Conservation (phyloP, 2,113 vertebrate species). For the Pithys albifrons region DNA sequence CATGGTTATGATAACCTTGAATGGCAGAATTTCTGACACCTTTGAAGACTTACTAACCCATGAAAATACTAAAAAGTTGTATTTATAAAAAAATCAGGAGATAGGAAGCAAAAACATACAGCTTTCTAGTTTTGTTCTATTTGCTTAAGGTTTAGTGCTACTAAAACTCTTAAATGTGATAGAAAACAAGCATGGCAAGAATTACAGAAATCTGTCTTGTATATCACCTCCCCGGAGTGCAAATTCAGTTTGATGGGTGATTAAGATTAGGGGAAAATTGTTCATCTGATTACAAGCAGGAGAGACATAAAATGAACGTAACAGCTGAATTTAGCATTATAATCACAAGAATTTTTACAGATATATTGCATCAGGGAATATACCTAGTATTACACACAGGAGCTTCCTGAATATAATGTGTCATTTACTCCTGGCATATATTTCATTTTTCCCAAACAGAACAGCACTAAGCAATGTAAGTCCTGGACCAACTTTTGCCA, state of each 20-base stretch:
- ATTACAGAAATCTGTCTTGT: not conserved
- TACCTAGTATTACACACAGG: slow-evolving; percentile 64
- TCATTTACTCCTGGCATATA: slow-evolving; percentile 69
- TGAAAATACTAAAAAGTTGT: not conserved
- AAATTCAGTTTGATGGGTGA: not conserved
- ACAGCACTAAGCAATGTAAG: slow-evolving; percentile 8
- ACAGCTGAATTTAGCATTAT: slow-evolving; percentile 40
- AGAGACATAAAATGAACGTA: slow-evolving; percentile 14
- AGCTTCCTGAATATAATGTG: slow-evolving; percentile 67
- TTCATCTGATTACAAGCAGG: slow-evolving; percentile 26
- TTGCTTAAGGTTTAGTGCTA: not conserved
- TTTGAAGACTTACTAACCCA: not conserved
- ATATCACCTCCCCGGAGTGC: not conserved
- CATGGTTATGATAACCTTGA: not conserved
- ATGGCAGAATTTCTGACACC: not conserved
- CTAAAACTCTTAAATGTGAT: not conserved
- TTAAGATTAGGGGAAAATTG: not conserved
- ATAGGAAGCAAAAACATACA: not conserved
- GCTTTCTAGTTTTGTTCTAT: not conserved
- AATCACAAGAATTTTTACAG: slow-evolving; percentile 50
- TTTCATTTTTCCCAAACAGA: slow-evolving; percentile 58
- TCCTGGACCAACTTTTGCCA: not conserved
- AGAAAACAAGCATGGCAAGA: not conserved
- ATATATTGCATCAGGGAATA: slow-evolving; percentile 56
- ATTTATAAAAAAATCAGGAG: not conserved